Base-by-base conservation (phyloP, 2,113 vertebrate genomes). In the Ophthalmotilapia sp. region DNA sequence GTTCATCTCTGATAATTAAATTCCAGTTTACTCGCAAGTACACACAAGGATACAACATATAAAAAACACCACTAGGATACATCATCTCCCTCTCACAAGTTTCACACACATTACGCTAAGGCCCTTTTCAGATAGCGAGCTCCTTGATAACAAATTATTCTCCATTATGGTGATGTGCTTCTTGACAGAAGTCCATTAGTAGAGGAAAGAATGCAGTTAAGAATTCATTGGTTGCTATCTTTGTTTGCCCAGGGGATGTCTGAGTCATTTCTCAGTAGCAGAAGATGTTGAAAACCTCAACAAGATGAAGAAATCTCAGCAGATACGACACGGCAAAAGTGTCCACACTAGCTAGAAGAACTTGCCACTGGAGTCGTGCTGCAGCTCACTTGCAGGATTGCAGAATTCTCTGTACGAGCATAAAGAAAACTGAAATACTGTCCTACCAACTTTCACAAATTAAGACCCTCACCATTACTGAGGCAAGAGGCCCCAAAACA, bases 181-280 rank as follows among this genome's bases (percentile, higher is more conserved):
- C 80, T 58, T 90, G 90, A 94, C 85, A 91, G 85, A 73, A 29
- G 81, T 45, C 85, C 91, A 93, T 93, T 95, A 92, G 80, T 40
- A 51, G 81, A 86, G 85, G 81, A 82, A 33, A 4, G 12, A 79
- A 56, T 54, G 88, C 86, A 85, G 88, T 85, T 88, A 83, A 79
- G 42, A 88, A 91, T 92, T 88, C 62, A 92, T 90, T 83, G 85
- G 88, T 80, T 68, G 60, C 68, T 62, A 17, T 81, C 68, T 86
- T 85, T 88, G 73, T 86, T 90, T 86, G 83, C 65, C 87, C 84
- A 55, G 47, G 80, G 79, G 86, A 88, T 80, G 82, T 60, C 80
- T 85, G 85, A 85, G 79, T 86, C 68, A 85, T 87, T 90, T 54
- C 31, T 87, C 84, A 87, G 80, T 75, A 80, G 54, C 49, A 85